These are phyloP conservation scores for Agrilus cyanescens DNA, from an alignment of 2,888 invertebrate genomes.

Conservation along the genomic window DNA sequence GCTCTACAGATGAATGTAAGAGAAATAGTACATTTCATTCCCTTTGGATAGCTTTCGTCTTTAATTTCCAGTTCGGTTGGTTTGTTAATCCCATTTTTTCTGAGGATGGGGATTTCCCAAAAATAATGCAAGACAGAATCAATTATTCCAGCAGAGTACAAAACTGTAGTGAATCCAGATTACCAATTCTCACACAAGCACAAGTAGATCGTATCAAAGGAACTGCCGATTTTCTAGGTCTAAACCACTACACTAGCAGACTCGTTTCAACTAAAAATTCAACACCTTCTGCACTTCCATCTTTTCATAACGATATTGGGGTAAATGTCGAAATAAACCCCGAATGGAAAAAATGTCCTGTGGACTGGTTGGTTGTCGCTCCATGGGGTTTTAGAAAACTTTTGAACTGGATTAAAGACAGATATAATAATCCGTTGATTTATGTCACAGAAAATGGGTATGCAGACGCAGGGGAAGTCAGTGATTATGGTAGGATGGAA, in stretches of 20 bases:
- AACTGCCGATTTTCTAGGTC: constrained; percentile 55
- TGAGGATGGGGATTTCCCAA: constrained; percentile 49
- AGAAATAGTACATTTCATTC: no score
- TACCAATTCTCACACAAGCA: constrained; percentile 45
- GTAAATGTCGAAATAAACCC: constrained; percentile 32
- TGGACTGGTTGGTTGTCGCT: constrained; percentile 42
- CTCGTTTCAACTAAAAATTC: constrained; percentile 29
- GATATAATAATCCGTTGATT: constrained; percentile 40
- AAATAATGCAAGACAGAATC: constrained; percentile 46
- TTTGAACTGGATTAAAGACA: constrained; percentile 36
- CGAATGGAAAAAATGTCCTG: constrained; percentile 39
- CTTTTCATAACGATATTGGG: constrained; percentile 36
- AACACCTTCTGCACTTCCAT: constrained; percentile 34
- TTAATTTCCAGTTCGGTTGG: constrained; percentile 46
- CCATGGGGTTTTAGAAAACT: constrained; percentile 50
- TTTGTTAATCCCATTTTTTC: constrained; percentile 54
- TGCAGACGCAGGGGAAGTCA: constrained; percentile 37
- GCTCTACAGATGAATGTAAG: constrained; percentile 45
- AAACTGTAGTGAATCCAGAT: constrained; percentile 44
- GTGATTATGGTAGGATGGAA: constrained; percentile 38
- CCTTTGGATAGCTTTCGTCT: no score
- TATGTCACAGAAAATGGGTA: constrained; percentile 50
- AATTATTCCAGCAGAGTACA: constrained; percentile 37
- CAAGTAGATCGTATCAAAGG: constrained; percentile 46
- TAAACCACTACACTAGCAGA: constrained; percentile 56